Conservation (phyloP, 2,113 vertebrate genomes). For the Apteryx mantelli region DNA sequence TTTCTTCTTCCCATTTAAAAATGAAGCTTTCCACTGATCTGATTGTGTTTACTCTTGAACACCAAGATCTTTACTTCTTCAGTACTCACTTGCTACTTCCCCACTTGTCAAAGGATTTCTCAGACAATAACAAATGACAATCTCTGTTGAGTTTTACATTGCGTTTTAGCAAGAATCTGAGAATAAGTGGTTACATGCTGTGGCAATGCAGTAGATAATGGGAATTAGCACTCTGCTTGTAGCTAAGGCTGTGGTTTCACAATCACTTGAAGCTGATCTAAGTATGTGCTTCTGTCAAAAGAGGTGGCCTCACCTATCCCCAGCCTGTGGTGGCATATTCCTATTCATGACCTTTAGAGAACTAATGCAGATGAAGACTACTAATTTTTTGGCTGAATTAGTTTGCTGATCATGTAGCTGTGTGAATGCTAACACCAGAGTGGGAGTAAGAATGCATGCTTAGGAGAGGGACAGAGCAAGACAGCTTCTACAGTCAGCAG, state of each 20-base stretch:
- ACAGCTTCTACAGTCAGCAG: background rate
- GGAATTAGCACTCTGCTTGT: slow-evolving; percentile 53
- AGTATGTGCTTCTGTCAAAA: slow-evolving; percentile 51
- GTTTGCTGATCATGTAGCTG: background rate
- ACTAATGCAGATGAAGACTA: background rate
- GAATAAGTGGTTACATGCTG: slow-evolving; percentile 49
- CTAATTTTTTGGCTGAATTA: background rate
- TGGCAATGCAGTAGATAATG: slow-evolving; percentile 34
- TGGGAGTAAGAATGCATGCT: background rate
- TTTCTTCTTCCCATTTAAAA: slow-evolving; percentile 22
- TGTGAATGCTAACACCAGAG: background rate
- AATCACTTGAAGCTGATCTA: slow-evolving; percentile 60
- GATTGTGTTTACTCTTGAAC: slow-evolving; percentile 52
- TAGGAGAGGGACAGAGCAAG: background rate
- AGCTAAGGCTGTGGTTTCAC: slow-evolving; percentile 40
- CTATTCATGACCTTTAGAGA: background rate
- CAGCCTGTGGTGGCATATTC: background rate
- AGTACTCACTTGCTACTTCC: background rate
- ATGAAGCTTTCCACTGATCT: background rate
- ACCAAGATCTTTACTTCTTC: slow-evolving; percentile 23
- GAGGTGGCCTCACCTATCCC: slow-evolving; percentile 55
- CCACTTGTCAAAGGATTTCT: slow-evolving; percentile 27
- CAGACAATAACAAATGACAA: background rate
- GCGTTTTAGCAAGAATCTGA: slow-evolving; percentile 38
- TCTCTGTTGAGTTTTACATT: background rate